Evolutionary conservation across 1,140 invertebrate species (phyloP).

Genomic region (Drosophila lacteicornis): DNA sequence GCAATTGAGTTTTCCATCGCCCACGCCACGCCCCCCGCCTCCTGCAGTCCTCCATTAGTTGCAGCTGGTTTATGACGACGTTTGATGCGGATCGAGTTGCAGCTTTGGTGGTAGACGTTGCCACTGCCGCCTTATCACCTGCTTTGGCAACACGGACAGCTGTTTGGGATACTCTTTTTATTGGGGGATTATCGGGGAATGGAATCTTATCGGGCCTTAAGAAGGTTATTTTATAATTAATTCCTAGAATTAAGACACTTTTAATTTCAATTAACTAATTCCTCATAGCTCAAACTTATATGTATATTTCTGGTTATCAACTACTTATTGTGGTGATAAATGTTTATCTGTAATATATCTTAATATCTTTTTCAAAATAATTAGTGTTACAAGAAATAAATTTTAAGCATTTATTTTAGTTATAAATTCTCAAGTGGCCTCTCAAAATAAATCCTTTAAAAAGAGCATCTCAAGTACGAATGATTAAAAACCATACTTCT

Average conservation of each 20-base stretch:
- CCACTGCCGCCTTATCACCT: constrained; percentile 67
- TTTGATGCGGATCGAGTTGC: constrained; percentile 42
- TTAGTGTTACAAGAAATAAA: too few species aligned
- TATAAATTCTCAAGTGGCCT: neutral
- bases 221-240: neutral
- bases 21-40: constrained; percentile 68
- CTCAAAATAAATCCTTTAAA: neutral
- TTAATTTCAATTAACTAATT: neutral
- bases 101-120: neutral
- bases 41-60: constrained; percentile 13
- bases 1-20: constrained; percentile 65
- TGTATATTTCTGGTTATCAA: too few species aligned
- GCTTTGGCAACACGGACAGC: constrained; percentile 42
- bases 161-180: constrained; percentile 50
- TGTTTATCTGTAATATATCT: too few species aligned
- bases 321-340: too few species aligned
- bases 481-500: neutral
- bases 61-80: constrained; percentile 74
- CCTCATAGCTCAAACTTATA: too few species aligned
- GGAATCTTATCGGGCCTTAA: neutral
- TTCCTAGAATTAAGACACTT: neutral
- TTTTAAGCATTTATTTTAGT: neutral
- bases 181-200: neutral
- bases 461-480: constrained; percentile 18
- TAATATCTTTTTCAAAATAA: too few species aligned